Base-by-base conservation (phyloP, 1,140 invertebrate genomes). In the Asobara japonica region DNA sequence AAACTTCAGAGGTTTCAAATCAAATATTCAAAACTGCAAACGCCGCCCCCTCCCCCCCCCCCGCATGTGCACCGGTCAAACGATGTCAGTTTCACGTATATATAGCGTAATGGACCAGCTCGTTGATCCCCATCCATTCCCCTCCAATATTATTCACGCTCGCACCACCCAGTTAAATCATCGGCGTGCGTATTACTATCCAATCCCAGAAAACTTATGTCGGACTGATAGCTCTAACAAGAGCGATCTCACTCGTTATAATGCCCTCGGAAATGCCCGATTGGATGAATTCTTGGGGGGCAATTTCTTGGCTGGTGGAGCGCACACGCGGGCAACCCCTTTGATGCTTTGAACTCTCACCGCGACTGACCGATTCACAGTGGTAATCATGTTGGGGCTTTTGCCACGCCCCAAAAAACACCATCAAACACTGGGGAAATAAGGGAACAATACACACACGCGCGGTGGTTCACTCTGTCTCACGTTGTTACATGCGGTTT, bases 341-440 rank as follows among this genome's bases (percentile, higher is more conserved):
- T 86, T 86, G 85, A 86, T 85, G 83, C 85, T 86, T 86, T 86
- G 84, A 86, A 86, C 85, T 86, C 83, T 86, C 84, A 86, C 85
- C 85, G 85, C 60, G 27, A 79, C 85, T 86, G 84, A 86, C 85
- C 84, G 85, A 85, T 84, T 82, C 84, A 82, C 80, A 18, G 83
- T 81, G 84, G 85, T 86, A 86, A 86, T 86, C 85, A 86, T 79
- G 80, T 82, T 82, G 80, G 75, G n/a, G n/a, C n/a, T 80, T 81
- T 80, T 64, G 84, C 85, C 84, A 86, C 85, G 85, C 85, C 85
- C 84, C 81, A 82, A 86, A 86, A 86, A 86, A 86, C 85, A 86
- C 85, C 85, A 84, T 83, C 79, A 78, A 78, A 78, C 80, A 31
- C 16, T 16, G 22, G 33, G 65, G 22, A 66, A 41, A 65, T 29